Evolutionary conservation across 2,888 invertebrate species (phyloP).

Genomic region (Thymelicus acteon): DNA sequence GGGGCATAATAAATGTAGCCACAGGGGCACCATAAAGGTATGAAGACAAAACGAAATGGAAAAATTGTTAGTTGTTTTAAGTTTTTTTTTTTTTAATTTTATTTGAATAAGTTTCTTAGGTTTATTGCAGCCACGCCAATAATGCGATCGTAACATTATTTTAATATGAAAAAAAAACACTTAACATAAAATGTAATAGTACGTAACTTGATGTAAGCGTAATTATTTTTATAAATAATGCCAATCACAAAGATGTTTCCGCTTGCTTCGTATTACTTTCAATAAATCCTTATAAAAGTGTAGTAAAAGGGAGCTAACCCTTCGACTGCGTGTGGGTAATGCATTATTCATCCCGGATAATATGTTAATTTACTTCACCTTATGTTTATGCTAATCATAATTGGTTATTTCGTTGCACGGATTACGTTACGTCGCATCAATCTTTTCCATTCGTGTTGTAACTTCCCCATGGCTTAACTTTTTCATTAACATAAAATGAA

Average conservation of each 20-base stretch:
- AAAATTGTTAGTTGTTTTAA: no score
- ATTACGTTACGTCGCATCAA: slow-evolving; percentile 64
- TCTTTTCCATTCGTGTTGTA: slow-evolving; percentile 65
- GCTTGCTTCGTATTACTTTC: not conserved
- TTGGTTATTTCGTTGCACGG: slow-evolving; percentile 79
- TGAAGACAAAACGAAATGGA: no score
- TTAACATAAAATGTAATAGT: no score
- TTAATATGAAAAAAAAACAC: no score
- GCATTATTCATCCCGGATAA: slow-evolving; percentile 76
- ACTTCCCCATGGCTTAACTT: slow-evolving; percentile 31
- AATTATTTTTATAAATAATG: no score
- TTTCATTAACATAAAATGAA: slow-evolving; percentile 28
- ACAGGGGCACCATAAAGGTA: no score
- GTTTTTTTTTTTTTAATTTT: no score
- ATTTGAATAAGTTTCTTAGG: no score
- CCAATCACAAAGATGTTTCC: not conserved
- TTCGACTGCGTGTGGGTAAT: slow-evolving; percentile 57
- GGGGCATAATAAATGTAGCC: no score
- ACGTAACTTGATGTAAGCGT: no score
- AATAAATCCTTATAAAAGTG: slow-evolving; percentile 49
- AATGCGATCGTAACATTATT: no score
- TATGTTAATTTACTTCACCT: slow-evolving; percentile 79
- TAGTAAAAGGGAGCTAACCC: slow-evolving; percentile 59
- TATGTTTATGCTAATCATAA: slow-evolving; percentile 83
- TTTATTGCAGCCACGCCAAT: no score